phyloP scores from a whole-genome alignment of 1,140 invertebrate species.

The Lepidurus apus region DNA sequence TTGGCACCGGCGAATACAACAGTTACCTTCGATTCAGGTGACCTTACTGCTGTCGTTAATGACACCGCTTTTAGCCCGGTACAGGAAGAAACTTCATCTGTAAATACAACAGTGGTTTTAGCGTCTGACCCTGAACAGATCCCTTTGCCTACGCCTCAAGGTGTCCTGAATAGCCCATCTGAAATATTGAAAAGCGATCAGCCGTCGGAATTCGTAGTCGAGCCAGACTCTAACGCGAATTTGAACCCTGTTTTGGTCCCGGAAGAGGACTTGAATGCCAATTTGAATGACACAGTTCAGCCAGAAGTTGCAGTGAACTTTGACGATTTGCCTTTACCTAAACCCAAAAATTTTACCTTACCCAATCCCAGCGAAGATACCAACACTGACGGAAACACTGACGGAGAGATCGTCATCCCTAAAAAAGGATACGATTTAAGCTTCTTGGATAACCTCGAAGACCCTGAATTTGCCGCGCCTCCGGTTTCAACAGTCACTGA shows the following conservation, averaged over 20 bases:
- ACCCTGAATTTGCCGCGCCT: constrained; percentile 30
- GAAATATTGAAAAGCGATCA: background rate
- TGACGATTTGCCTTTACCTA: background rate
- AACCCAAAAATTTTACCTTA: background rate
- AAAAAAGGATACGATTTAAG: constrained; percentile 34
- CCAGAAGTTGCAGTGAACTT: background rate
- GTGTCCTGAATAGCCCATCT: background rate
- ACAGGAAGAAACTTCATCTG: background rate
- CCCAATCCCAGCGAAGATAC: background rate
- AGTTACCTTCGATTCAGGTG: background rate
- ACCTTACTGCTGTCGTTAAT: background rate
- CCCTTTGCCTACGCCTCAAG: background rate
- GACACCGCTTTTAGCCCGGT: background rate
- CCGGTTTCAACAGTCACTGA: background rate
- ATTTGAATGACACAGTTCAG: background rate
- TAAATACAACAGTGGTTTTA: background rate
- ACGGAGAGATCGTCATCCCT: constrained; percentile 24
- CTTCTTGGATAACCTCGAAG: constrained; percentile 30
- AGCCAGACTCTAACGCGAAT: background rate
- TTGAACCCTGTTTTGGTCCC: background rate
- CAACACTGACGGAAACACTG: background rate
- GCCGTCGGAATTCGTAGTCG: background rate
- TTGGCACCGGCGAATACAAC: too few relatives aligned
- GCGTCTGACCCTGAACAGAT: background rate
- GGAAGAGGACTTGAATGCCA: background rate